phyloP scores from a whole-genome alignment of 2,113 vertebrate genomes.

The Numida meleagris region DNA sequence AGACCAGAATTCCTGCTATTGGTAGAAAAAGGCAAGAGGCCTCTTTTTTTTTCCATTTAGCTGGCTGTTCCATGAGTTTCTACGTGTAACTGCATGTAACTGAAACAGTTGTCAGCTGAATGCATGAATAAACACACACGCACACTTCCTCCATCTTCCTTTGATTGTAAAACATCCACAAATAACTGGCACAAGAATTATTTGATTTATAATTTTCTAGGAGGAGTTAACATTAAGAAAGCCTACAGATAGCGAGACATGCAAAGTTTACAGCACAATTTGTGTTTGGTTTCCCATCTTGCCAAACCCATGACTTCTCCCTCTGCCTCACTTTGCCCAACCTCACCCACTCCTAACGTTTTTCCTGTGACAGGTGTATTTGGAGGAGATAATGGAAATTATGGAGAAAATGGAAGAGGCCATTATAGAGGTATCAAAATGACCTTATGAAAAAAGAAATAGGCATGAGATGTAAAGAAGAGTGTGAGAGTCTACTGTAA shows the following conservation, averaged over 20 bases:
- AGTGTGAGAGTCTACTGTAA: background rate
- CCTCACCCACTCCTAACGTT: background rate
- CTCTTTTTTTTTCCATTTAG: background rate
- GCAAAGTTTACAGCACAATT: background rate
- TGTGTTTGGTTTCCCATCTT: background rate
- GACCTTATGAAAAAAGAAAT: background rate
- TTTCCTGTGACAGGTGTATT: background rate
- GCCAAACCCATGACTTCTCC: background rate
- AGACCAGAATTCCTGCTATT: background rate
- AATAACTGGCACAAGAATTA: background rate
- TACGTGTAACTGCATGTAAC: background rate
- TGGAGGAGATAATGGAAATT: background rate
- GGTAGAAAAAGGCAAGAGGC: background rate
- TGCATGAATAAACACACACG: fast-evolving
- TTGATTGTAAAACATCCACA: background rate
- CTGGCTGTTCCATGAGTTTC: background rate
- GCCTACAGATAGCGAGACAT: background rate
- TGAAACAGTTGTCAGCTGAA: background rate
- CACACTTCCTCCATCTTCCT: background rate
- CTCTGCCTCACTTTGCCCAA: background rate
- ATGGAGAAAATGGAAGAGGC: background rate
- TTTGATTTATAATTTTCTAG: background rate
- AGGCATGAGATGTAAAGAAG: background rate
- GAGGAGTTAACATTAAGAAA: background rate
- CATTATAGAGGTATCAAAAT: constrained; percentile 14